A percentile compares a stretch with the other conserved stretches of the same genome.
These are phyloP conservation scores for Polia nebulosa DNA, from an alignment of 2,888 invertebrate species.

Conservation along the genomic window DNA sequence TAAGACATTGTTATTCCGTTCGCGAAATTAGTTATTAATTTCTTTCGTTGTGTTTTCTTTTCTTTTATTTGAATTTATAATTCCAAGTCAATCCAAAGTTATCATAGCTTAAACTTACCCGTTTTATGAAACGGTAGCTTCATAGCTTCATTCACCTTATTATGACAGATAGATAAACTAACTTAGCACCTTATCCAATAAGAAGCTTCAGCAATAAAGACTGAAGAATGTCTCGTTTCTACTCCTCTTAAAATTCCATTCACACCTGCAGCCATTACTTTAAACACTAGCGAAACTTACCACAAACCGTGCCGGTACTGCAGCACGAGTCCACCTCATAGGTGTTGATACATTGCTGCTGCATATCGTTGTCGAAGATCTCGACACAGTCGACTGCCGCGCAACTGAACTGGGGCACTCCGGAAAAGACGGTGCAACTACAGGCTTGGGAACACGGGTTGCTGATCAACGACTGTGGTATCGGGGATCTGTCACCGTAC, in stretches of 20 bases:
- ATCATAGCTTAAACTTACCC: too few species aligned
- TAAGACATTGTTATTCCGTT: too few species aligned
- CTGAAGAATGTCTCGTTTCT: not conserved
- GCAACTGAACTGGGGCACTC: constrained; percentile 81
- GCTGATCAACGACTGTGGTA: constrained; percentile 79
- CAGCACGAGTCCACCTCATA: constrained; percentile 84
- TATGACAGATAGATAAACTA: not conserved
- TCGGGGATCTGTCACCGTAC: constrained; percentile 74
- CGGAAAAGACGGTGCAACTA: constrained; percentile 74
- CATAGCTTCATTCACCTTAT: too few species aligned
- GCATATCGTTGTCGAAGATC: constrained; percentile 77
- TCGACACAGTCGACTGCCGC: constrained; percentile 87
- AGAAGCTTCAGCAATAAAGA: not conserved
- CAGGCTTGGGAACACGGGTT: constrained; percentile 85
- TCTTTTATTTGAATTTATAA: too few species aligned
- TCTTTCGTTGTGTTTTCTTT: too few species aligned
- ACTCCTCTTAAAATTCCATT: constrained; percentile 5
- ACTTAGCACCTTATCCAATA: not conserved
- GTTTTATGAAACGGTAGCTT: too few species aligned
- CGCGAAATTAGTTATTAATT: too few species aligned
- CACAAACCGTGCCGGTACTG: constrained; percentile 83
- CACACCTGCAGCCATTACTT: constrained; percentile 20
- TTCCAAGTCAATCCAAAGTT: too few species aligned
- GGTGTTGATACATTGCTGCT: constrained; percentile 81
- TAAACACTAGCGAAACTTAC: constrained; percentile 68